Evolutionary conservation across 1,140 invertebrate genomes (phyloP).

Genomic region (Eurytemora carolleeae): DNA sequence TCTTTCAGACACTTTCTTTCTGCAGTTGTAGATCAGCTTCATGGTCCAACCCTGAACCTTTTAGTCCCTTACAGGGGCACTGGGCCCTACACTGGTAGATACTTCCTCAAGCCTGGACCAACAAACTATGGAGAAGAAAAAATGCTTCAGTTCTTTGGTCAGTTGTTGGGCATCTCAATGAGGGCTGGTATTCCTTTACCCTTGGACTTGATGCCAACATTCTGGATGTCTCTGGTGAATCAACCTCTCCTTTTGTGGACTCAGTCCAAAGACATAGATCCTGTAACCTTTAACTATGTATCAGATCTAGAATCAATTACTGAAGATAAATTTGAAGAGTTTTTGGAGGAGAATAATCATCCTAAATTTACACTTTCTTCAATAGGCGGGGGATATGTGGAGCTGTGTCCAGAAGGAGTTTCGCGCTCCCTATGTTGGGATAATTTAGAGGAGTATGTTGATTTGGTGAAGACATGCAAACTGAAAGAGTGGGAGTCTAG

Average conservation of each 20-base stretch:
- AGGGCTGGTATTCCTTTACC: conserved; percentile 28
- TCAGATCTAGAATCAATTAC: background rate
- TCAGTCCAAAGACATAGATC: background rate
- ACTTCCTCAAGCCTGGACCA: conserved; percentile 24
- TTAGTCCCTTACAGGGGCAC: conserved; percentile 23
- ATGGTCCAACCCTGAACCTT: conserved; percentile 21
- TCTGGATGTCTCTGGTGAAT: conserved; percentile 25
- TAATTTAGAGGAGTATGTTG: conserved; percentile 24
- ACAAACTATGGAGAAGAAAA: conserved; percentile 26
- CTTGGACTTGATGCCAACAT: conserved; percentile 24
- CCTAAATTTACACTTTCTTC: conserved; percentile 17
- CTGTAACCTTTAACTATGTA: background rate
- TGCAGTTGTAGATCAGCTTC: conserved; percentile 25
- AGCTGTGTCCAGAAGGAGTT: conserved; percentile 23
- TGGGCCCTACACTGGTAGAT: conserved; percentile 22
- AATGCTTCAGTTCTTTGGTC: conserved; percentile 27
- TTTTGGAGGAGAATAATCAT: background rate
- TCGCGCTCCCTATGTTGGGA: conserved; percentile 22
- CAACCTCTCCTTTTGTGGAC: background rate
- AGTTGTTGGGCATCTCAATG: conserved; percentile 27
- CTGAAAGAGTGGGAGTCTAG: conserved; percentile 22
- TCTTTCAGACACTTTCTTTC: conserved; percentile 29
- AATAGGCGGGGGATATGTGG: conserved; percentile 24
- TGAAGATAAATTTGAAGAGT: background rate
- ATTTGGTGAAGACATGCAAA: conserved; percentile 23